Evolutionary conservation across 2,797 vertebrate species (phyloP).

Genomic region (Tragelaphus oryx): DNA sequence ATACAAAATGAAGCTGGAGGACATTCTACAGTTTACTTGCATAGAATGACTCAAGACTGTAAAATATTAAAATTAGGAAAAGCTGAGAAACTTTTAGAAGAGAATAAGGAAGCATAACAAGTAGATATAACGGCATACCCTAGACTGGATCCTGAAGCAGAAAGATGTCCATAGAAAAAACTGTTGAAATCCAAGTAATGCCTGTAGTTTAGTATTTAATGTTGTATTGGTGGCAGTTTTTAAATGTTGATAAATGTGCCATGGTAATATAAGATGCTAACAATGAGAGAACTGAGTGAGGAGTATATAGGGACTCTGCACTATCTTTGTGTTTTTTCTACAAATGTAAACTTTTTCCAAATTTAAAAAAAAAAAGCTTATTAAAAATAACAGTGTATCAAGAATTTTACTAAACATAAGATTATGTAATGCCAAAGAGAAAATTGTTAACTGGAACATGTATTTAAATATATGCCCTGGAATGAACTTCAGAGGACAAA

Average conservation of each 20-base stretch:
- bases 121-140: neutral
- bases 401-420: neutral
- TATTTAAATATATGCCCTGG: neutral
- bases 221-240: neutral
- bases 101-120: neutral
- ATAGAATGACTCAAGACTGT: neutral
- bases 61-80: neutral
- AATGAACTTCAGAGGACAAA: neutral
- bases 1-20: neutral
- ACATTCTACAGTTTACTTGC: neutral
- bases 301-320: neutral
- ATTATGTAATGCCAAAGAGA: neutral
- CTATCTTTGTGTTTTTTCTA: neutral
- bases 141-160: neutral
- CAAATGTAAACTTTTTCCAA: neutral
- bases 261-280: neutral
- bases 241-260: neutral
- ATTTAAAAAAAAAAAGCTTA: neutral
- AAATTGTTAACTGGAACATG: neutral
- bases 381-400: neutral
- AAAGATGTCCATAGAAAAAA: neutral
- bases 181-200: neutral
- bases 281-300: neutral
- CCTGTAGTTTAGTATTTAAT: neutral
- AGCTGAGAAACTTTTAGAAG: neutral